Conservation (phyloP, 2,113 vertebrate genomes). For the Eolophus roseicapilla region DNA sequence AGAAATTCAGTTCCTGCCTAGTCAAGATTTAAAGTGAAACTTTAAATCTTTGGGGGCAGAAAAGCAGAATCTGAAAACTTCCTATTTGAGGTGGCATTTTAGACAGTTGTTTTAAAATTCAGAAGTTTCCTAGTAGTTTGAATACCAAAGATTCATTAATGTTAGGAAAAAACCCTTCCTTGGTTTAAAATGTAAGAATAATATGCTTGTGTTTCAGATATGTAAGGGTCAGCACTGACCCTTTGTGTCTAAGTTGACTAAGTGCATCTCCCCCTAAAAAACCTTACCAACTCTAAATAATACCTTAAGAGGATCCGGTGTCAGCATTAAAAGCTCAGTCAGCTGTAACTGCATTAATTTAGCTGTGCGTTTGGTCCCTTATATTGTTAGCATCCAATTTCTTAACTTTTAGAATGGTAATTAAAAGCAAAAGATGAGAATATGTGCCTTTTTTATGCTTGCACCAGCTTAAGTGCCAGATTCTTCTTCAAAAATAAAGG, state of each 20-base stretch:
- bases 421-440: not conserved
- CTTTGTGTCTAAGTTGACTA: not conserved
- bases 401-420: not conserved
- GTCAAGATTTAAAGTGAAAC: not conserved
- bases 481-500: not conserved
- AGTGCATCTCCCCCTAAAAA: not conserved
- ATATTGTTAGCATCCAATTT: not conserved
- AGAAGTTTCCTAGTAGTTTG: not conserved
- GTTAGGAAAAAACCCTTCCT: fast-evolving
- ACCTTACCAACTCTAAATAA: fast-evolving
- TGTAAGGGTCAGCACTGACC: not conserved
- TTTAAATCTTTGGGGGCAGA: not conserved
- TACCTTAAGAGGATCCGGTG: not conserved
- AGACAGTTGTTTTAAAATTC: not conserved
- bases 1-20: not conserved
- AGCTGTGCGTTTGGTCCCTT: not conserved
- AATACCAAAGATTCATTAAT: not conserved
- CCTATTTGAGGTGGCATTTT: not conserved
- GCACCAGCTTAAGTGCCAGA: not conserved
- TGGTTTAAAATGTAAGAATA: not conserved
- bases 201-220: not conserved
- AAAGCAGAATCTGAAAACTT: not conserved
- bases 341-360: not conserved
- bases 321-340: not conserved
- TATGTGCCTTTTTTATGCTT: not conserved